A percentile compares a stretch with the other conserved stretches of the same genome.
These are phyloP conservation scores for Heliothis virescens DNA, from an alignment of 1,140 invertebrate genomes.

Conservation along the genomic window DNA sequence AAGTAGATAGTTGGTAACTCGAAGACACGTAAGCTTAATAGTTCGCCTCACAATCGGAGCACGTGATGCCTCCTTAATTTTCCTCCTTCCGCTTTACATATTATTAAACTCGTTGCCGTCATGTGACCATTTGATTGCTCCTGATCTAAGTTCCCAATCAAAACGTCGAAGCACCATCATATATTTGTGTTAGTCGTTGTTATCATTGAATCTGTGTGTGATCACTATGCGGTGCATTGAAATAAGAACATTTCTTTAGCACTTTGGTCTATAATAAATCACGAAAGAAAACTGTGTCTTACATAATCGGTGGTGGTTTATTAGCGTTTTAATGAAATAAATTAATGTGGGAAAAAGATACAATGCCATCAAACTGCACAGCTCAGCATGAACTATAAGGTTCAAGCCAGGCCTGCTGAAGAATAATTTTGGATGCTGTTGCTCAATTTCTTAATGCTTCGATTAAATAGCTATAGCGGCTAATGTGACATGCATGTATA, in stretches of 20 bases:
- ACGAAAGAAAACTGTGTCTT: background rate
- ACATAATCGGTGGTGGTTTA: no score
- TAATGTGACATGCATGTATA: background rate
- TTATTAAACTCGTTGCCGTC: slow-evolving; percentile 28
- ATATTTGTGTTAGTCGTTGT: background rate
- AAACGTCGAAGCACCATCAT: background rate
- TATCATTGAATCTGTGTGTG: slow-evolving; percentile 16
- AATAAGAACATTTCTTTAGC: background rate
- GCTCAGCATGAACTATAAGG: no score
- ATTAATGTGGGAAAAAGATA: no score
- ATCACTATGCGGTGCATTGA: background rate
- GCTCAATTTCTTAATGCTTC: no score
- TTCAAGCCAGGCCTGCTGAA: no score
- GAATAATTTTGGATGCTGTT: no score
- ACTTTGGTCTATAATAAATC: background rate
- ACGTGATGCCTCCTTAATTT: slow-evolving; percentile 42
- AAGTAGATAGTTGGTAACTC: background rate
- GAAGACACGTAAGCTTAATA: slow-evolving; percentile 5
- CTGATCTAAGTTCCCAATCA: slow-evolving; percentile 10
- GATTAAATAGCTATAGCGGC: no score
- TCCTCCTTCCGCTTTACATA: slow-evolving; percentile 40
- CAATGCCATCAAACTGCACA: no score
- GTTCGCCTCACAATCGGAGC: background rate
- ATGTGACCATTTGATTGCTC: slow-evolving; percentile 35
- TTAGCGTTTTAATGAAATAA: no score